These are phyloP conservation scores for Eulithis prunata DNA, from an alignment of 2,888 invertebrate species.

Conservation along the genomic window DNA sequence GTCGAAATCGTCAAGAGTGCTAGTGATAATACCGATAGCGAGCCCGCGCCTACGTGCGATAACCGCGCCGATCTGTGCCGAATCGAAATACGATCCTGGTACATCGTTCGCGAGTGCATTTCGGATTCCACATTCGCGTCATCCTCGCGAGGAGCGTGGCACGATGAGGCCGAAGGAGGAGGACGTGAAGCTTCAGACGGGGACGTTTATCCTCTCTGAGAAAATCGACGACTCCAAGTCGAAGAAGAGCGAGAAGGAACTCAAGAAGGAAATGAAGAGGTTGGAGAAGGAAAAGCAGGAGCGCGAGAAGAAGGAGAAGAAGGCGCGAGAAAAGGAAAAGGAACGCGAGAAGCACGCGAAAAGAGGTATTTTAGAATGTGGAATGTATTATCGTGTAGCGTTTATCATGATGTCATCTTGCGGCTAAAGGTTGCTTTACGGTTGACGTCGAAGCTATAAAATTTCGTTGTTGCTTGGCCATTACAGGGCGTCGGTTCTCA, in stretches of 20 bases:
- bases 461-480: conserved; percentile 47
- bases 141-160: conserved; percentile 52
- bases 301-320: conserved; percentile 79
- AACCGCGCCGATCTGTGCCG: conserved; percentile 60
- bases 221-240: conserved; percentile 81
- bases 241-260: conserved; percentile 77
- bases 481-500: conserved; percentile 42
- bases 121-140: conserved; percentile 61
- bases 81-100: conserved; percentile 64
- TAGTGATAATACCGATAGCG: conserved; percentile 75
- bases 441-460: conserved; percentile 48
- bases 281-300: conserved; percentile 80
- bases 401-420: conserved; percentile 65
- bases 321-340: conserved; percentile 80
- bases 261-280: conserved; percentile 81
- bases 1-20: conserved; percentile 66
- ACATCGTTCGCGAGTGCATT: conserved; percentile 61
- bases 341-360: conserved; percentile 76
- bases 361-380: conserved; percentile 63
- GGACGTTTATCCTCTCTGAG: conserved; percentile 84
- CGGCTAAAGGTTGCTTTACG: conserved; percentile 53
- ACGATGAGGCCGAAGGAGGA: conserved; percentile 79
- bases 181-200: conserved; percentile 74
- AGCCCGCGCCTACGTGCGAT: conserved; percentile 57
- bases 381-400: conserved; percentile 20